Base-by-base conservation (phyloP, 1,140 invertebrate genomes). In the Pararge aegeria region DNA sequence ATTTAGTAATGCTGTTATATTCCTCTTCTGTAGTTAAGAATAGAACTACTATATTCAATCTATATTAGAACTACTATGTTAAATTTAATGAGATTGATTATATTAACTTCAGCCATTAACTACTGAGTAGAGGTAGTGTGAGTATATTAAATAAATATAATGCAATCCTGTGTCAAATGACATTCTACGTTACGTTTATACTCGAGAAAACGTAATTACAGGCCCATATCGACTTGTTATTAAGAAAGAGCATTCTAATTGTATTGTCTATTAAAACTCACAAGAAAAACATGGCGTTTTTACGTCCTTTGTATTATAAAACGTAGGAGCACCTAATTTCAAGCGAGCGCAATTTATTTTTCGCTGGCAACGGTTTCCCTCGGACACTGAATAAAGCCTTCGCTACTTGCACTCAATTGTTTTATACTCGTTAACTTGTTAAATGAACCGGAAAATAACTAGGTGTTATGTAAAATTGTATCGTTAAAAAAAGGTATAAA, bases 261-360 rank as follows among this genome's bases (percentile, higher is more conserved):
- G 30, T 4, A 1, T 34, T 34, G 7, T 4, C 10, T 34, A 34
- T 34, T 10, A 34, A 34, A 34, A 10, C 7, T n/a, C 30, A 34
- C 30, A 27, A 30, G 21, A 30, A 16, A 46, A 24, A 18, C 42
- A n/a, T n/a, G 21, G 18, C 24, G 12, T 9, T 16, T 55, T n/a
- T 73, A 68, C 59, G 65, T 70, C 66, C 61, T 66, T 73, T 72
- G 68, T 75, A 69, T 79, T 72, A 75, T 79, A 78, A 81, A 81
- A 68, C 65, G 72, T 69, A 64, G 65, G 73, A 72, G 70, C 7
- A 24, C 24, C 24, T 80, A 80, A 84, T 80, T 85, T 76, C 65
- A 73, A 69, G 64, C 74, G 65, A 73, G 68, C 67, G 70, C 71
- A 77, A 77, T 81, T 82, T 81, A 85, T 78, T 78, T 73, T 78